Conservation (phyloP, 2,113 vertebrate species). For the Alaudala cheleensis region DNA sequence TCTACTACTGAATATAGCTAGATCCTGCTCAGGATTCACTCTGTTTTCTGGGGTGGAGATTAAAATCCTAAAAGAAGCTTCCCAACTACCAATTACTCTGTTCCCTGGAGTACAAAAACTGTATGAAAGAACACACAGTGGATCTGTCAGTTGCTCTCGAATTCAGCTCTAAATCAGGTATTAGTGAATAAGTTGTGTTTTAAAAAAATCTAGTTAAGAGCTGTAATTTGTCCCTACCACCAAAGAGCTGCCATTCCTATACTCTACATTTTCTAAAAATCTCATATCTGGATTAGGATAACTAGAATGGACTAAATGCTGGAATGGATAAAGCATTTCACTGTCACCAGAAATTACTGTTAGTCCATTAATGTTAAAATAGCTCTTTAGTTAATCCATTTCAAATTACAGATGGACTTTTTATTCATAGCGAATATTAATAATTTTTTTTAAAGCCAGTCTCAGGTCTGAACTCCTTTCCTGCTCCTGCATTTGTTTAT, state of each 20-base stretch:
- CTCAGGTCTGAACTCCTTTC: neutral
- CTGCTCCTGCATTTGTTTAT: neutral
- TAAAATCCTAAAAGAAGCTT: constrained; percentile 48
- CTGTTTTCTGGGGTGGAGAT: constrained; percentile 16
- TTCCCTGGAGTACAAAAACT: neutral
- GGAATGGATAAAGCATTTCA: neutral
- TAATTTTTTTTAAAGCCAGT: neutral
- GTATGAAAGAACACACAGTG: neutral
- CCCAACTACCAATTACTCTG: constrained; percentile 41
- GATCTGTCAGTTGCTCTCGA: neutral
- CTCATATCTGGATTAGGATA: neutral
- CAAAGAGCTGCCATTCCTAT: neutral
- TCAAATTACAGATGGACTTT: neutral
- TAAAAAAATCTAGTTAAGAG: neutral
- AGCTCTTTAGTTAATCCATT: neutral
- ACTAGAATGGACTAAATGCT: neutral
- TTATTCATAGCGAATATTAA: neutral
- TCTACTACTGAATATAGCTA: neutral
- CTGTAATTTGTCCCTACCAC: neutral
- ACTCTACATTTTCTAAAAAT: neutral
- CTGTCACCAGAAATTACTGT: neutral
- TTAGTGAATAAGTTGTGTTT: neutral
- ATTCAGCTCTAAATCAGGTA: neutral
- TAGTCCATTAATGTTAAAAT: neutral
- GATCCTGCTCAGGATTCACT: neutral